A percentile compares a stretch with the other conserved stretches of the same genome.
Conservation (phyloP, 2,113 vertebrate species). For the Colaptes auratus region DNA sequence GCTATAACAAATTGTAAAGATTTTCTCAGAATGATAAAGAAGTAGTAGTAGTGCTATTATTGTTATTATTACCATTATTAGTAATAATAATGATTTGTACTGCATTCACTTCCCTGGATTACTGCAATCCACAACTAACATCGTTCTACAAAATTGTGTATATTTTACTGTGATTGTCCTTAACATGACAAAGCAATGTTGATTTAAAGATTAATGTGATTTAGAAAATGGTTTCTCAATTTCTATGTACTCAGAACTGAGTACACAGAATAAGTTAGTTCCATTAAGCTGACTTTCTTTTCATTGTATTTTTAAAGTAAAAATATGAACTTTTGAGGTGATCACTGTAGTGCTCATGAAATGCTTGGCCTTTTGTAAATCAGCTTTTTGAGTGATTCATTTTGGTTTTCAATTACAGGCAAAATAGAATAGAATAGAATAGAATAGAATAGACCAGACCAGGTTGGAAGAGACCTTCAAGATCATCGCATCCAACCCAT, state of each 20-base stretch:
- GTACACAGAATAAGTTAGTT: background rate
- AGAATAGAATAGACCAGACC: no score
- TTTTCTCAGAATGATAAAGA: background rate
- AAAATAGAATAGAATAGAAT: background rate
- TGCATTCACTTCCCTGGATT: background rate
- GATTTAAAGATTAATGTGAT: background rate
- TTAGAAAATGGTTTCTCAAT: background rate
- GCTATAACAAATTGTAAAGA: background rate
- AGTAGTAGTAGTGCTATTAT: background rate
- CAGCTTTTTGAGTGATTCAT: background rate
- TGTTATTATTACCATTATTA: background rate
- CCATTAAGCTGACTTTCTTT: fast-evolving
- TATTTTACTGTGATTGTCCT: background rate
- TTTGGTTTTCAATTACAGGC: background rate
- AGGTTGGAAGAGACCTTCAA: no score
- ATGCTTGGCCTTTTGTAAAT: background rate
- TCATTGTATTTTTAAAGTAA: background rate
- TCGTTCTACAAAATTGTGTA: background rate
- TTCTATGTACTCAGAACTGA: background rate
- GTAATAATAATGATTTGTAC: background rate
- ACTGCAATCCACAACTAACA: background rate
- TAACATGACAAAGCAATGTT: background rate
- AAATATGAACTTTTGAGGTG: background rate
- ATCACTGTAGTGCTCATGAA: fast-evolving
- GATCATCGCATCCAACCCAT: no score